Percentiles rank a stretch among this genome's conserved stretches.
Conservation (phyloP, 2,888 invertebrate genomes). For the Clunio marinus region DNA sequence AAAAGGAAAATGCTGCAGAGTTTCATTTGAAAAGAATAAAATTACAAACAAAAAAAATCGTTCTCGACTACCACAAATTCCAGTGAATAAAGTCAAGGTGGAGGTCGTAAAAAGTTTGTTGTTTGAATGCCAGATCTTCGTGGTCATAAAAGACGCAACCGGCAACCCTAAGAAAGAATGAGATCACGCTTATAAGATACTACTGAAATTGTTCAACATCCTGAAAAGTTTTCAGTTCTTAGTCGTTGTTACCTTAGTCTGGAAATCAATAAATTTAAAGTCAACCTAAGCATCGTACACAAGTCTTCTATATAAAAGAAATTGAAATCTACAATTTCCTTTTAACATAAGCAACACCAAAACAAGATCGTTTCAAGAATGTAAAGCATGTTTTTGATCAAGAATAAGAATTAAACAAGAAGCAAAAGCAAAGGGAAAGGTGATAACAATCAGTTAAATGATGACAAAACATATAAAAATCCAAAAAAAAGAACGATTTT, state of each 20-base stretch:
- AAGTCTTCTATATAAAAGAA: conserved; percentile 18
- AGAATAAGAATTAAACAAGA: not conserved
- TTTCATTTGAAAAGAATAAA: not conserved
- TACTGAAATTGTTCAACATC: too few species aligned
- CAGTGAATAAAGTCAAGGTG: conserved; percentile 10
- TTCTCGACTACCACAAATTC: not conserved
- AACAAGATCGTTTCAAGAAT: conserved; percentile 4
- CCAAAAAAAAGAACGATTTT: conserved; percentile 1
- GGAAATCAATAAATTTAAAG: conserved; percentile 12
- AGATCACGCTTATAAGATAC: too few species aligned
- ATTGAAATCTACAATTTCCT: conserved; percentile 37
- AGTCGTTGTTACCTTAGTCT: not conserved
- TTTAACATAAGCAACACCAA: conserved; percentile 15
- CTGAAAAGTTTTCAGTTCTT: too few species aligned
- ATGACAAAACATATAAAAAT: conserved; percentile 24
- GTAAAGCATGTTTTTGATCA: conserved; percentile 21
- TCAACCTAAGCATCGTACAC: conserved; percentile 2
- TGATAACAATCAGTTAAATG: conserved; percentile 24
- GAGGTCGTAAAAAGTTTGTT: conserved; percentile 18
- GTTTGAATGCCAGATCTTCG: conserved; percentile 5
- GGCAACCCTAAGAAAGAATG: too few species aligned
- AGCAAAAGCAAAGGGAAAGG: conserved; percentile 8
- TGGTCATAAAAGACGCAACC: conserved; percentile 27
- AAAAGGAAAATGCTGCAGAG: not conserved
- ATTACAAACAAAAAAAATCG: conserved; percentile 4